Percentiles rank a stretch among this genome's conserved stretches.
Evolutionary conservation across 2,113 vertebrate genomes (phyloP).

Genomic region (Centropus bengalensis): DNA sequence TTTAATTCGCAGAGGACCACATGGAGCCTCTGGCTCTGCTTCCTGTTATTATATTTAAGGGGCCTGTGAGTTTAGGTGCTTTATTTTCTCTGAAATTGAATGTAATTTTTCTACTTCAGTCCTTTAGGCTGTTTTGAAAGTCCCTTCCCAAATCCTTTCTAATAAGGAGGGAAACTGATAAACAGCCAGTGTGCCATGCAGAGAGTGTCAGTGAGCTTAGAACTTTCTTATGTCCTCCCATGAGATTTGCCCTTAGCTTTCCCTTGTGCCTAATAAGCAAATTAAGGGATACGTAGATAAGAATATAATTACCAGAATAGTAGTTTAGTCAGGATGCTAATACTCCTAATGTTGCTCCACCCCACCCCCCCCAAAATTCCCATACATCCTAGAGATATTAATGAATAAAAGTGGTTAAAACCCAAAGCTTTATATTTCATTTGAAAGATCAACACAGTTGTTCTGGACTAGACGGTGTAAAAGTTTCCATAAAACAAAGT

Average conservation of each 20-base stretch:
- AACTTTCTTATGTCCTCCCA: not conserved
- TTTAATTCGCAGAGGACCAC: not conserved
- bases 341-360: not conserved
- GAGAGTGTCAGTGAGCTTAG: not conserved
- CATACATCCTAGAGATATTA: not conserved
- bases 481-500: conserved; percentile 56
- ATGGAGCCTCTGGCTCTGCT: not conserved
- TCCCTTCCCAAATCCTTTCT: not conserved
- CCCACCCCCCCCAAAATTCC: not conserved
- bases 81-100: not conserved
- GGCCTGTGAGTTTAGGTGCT: not conserved
- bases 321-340: conserved; percentile 16
- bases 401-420: conserved; percentile 21
- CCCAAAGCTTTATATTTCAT: conserved; percentile 21
- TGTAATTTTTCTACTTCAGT: not conserved
- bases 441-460: conserved; percentile 45
- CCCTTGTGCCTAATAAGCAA: not conserved
- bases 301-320: conserved; percentile 10
- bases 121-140: not conserved
- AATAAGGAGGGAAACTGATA: not conserved
- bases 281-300: not conserved
- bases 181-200: not conserved
- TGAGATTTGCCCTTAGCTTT: not conserved
- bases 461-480: conserved; percentile 35
- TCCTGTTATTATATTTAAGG: not conserved